Conservation (phyloP, 2,888 invertebrate species). For the Dascillus cervinus region DNA sequence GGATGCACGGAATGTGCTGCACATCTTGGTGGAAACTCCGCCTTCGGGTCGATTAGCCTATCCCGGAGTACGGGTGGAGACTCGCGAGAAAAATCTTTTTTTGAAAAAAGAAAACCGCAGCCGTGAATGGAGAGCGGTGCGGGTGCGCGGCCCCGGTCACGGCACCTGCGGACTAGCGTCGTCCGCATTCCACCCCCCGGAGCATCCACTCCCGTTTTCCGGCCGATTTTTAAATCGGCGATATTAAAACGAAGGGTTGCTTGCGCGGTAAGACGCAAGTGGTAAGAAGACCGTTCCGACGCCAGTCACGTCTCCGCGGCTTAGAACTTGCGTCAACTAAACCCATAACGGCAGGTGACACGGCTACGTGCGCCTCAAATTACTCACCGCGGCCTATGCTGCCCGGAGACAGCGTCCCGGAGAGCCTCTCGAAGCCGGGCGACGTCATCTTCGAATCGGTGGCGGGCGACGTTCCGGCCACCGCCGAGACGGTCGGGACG, state of each 20-base stretch:
- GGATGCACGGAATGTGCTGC: conserved; percentile 26
- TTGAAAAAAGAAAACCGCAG: conserved; percentile 40
- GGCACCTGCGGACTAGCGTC: conserved; percentile 40
- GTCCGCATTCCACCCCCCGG: conserved; percentile 23
- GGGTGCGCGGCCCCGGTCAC: conserved; percentile 43
- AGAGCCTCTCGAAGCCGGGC: conserved; percentile 39
- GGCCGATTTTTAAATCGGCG: conserved; percentile 10
- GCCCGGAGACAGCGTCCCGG: conserved; percentile 64
- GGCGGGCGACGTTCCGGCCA: conserved; percentile 38
- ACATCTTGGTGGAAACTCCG: conserved; percentile 35
- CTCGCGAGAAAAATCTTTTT: conserved; percentile 45
- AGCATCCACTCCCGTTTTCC: conserved; percentile 14
- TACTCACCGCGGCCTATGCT: conserved; percentile 69
- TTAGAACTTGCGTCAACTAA: conserved; percentile 41
- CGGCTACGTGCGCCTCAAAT: conserved; percentile 34
- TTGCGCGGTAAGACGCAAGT: conserved; percentile 18
- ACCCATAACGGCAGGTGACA: conserved; percentile 38
- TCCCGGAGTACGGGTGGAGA: conserved; percentile 43
- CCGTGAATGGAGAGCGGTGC: conserved; percentile 40
- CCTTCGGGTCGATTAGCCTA: conserved; percentile 44
- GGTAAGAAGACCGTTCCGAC: conserved; percentile 32
- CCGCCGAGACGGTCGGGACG: conserved; percentile 53
- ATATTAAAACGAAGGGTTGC: conserved; percentile 11
- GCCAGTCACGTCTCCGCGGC: conserved; percentile 36
- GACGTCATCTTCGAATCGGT: conserved; percentile 29